Conservation (phyloP, 2,888 invertebrate species). For the Fissipunctia ypsillon region DNA sequence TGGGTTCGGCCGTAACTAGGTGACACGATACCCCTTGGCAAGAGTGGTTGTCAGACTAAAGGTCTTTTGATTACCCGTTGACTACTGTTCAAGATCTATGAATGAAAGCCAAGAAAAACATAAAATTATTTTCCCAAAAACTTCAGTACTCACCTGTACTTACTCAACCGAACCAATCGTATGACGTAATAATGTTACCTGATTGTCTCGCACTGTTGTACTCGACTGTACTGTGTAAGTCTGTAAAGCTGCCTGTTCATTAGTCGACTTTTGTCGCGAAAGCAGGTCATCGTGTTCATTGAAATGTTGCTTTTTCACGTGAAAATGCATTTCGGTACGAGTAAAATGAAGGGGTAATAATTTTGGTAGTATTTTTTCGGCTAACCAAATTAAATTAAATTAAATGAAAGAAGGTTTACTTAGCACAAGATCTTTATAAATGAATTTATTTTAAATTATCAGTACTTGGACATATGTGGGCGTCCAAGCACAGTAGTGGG, state of each 20-base stretch:
- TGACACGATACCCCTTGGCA: too few relatives aligned
- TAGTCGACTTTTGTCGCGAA: constrained; percentile 37
- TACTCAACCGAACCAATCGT: constrained; percentile 44
- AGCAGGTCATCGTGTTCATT: constrained; percentile 17
- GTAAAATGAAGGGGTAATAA: background rate
- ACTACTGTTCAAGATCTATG: background rate
- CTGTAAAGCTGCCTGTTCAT: constrained; percentile 47
- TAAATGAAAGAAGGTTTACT: background rate
- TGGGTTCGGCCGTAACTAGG: too few relatives aligned
- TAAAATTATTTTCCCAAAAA: background rate
- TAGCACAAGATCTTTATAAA: too few relatives aligned
- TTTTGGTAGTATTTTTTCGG: background rate
- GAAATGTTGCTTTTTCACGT: constrained; percentile 15
- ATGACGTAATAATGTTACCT: constrained; percentile 63
- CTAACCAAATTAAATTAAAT: background rate
- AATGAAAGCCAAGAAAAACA: background rate
- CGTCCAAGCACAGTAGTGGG: too few relatives aligned
- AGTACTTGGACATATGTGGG: background rate
- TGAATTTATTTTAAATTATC: background rate
- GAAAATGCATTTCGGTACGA: background rate
- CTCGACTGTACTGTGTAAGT: constrained; percentile 43
- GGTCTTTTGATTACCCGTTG: background rate
- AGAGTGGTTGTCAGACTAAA: background rate
- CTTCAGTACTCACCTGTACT: constrained; percentile 31
- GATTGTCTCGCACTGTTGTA: constrained; percentile 59